Percentiles rank a stretch among this genome's conserved stretches.
These are phyloP conservation scores for Clarias laeviceps DNA, from an alignment of 2,797 vertebrate species.

Conservation along the genomic window DNA sequence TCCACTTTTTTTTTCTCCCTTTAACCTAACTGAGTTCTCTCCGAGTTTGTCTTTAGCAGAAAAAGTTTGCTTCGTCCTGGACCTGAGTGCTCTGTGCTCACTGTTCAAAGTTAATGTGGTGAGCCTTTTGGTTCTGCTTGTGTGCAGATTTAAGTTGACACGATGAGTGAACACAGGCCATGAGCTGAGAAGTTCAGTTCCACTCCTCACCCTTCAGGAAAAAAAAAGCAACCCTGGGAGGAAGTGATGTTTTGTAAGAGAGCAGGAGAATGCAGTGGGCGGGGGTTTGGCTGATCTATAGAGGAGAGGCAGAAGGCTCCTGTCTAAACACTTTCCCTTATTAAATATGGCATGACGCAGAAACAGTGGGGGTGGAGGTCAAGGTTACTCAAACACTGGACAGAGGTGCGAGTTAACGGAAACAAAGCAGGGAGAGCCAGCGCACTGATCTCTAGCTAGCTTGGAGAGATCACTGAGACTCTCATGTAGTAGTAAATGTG, in stretches of 20 bases:
- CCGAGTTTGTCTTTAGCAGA: neutral
- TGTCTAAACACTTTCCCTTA: constrained; percentile 61
- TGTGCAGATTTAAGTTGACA: constrained; percentile 22
- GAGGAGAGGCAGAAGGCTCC: constrained; percentile 57
- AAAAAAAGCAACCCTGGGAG: constrained; percentile 44
- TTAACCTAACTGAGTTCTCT: neutral
- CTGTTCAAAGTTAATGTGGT: neutral
- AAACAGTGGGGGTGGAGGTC: constrained; percentile 51
- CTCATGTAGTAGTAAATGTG: constrained; percentile 19
- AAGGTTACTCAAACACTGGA: constrained; percentile 61
- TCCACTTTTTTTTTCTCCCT: constrained; percentile 19
- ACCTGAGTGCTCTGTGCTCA: neutral
- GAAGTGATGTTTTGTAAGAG: constrained; percentile 48
- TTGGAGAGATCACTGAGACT: neutral
- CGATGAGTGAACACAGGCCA: constrained; percentile 37
- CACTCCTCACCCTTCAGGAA: constrained; percentile 40
- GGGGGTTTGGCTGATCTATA: constrained; percentile 39
- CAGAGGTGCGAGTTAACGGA: constrained; percentile 47
- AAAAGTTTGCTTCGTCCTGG: constrained; percentile 24
- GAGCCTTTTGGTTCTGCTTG: constrained; percentile 11
- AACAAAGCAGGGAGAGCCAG: constrained; percentile 38
- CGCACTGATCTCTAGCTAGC: neutral
- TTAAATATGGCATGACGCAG: constrained; percentile 61
- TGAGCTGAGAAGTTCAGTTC: constrained; percentile 50
- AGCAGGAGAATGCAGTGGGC: constrained; percentile 41